Evolutionary conservation across 2,797 vertebrate genomes (phyloP).

Genomic region (Liparis tanakae): DNA sequence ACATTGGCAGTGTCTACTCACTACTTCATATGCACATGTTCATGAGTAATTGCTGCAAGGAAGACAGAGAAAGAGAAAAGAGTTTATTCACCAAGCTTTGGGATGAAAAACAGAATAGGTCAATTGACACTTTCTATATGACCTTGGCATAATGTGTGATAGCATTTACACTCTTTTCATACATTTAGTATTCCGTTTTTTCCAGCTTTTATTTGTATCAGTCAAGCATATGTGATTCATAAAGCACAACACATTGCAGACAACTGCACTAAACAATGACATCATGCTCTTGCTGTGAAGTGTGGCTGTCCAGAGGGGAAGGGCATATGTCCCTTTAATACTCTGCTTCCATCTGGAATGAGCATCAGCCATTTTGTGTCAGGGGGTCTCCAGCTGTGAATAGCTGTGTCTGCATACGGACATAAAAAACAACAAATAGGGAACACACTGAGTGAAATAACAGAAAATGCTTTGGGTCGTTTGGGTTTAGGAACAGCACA

Average conservation of each 20-base stretch:
- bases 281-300: conserved; percentile 5
- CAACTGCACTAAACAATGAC: not conserved
- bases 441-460: not conserved
- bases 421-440: not conserved
- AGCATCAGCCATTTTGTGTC: conserved; percentile 34
- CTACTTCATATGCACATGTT: conserved; percentile 56
- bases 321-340: conserved; percentile 14
- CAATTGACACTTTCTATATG: conserved; percentile 23
- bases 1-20: conserved; percentile 18
- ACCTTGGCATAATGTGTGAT: conserved; percentile 42
- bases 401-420: not conserved
- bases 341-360: conserved; percentile 16
- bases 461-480: not conserved
- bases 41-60: conserved; percentile 47
- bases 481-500: not conserved
- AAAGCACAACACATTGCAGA: not conserved
- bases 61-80: conserved; percentile 47
- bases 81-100: conserved; percentile 53
- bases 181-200: conserved; percentile 37
- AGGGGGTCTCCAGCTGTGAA: conserved; percentile 36
- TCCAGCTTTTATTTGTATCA: not conserved
- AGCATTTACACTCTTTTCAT: conserved; percentile 40
- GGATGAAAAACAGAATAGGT: conserved; percentile 29
- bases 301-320: not conserved
- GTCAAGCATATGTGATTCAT: not conserved